These are phyloP conservation scores for Solen grandis DNA, from an alignment of 1,140 invertebrate species.

Conservation along the genomic window DNA sequence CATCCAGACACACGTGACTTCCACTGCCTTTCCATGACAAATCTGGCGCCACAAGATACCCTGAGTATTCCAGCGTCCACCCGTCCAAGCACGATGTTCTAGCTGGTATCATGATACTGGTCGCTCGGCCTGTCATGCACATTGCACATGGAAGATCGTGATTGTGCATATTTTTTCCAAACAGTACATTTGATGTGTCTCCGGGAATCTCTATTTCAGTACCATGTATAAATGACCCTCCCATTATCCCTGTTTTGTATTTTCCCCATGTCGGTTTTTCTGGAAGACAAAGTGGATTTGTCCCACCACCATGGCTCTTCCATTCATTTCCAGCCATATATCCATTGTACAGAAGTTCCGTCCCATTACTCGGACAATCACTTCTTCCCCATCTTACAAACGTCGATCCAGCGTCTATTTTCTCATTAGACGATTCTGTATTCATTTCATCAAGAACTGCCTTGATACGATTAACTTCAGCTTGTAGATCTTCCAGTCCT, in stretches of 20 bases:
- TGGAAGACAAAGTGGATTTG: constrained; percentile 29
- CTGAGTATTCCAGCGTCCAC: constrained; percentile 58
- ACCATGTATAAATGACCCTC: not conserved
- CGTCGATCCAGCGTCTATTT: not conserved
- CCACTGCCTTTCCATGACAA: constrained; percentile 3
- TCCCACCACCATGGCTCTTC: constrained; percentile 2
- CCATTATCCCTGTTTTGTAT: not conserved
- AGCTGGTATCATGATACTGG: constrained; percentile 55
- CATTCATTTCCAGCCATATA: constrained; percentile 27
- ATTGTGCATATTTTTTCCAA: constrained; percentile 1
- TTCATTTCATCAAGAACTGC: not conserved
- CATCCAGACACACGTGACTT: constrained; percentile 60
- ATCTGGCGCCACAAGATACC: constrained; percentile 55
- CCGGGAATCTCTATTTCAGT: constrained; percentile 9
- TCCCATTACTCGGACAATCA: constrained; percentile 1
- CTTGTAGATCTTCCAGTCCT: not conserved
- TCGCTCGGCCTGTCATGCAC: constrained; percentile 33
- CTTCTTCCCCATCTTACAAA: constrained; percentile 37
- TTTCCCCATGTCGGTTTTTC: constrained; percentile 21
- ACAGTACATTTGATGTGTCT: not conserved
- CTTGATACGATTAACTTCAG: not conserved
- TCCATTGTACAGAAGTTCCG: constrained; percentile 21
- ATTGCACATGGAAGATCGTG: constrained; percentile 57
- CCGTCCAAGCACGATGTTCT: constrained; percentile 38
- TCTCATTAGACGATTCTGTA: no score